Percentiles rank a stretch among this genome's conserved stretches.
These are phyloP conservation scores for Drosophila baimaii DNA, from an alignment of 1,140 invertebrate genomes.

Conservation along the genomic window DNA sequence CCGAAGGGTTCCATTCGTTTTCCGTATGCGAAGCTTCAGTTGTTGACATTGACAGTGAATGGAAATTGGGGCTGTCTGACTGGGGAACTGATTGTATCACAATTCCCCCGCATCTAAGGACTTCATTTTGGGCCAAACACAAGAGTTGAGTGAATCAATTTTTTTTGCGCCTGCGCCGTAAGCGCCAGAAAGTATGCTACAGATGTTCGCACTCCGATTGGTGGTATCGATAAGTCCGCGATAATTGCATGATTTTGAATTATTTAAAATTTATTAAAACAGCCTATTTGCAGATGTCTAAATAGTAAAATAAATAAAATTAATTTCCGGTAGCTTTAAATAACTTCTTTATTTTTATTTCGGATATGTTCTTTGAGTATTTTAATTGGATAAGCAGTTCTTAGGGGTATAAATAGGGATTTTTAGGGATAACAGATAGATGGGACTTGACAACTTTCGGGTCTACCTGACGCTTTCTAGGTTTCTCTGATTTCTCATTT, in stretches of 20 bases:
- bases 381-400: neutral
- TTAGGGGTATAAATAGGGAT: conserved; percentile 16
- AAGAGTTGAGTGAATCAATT: conserved; percentile 46
- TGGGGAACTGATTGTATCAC: conserved; percentile 17
- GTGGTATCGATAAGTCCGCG: conserved; percentile 10
- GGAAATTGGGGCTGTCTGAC: conserved; percentile 7
- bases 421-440: neutral
- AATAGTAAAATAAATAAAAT: neutral
- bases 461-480: no score
- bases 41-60: conserved; percentile 66
- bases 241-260: neutral
- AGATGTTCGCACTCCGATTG: conserved; percentile 18
- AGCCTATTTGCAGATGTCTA: neutral
- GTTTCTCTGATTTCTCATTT: neutral
- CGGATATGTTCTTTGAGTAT: neutral
- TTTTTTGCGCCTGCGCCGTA: conserved; percentile 30
- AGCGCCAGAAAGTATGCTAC: conserved; percentile 33
- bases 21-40: conserved; percentile 29
- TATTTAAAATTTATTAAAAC: no score
- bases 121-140: conserved; percentile 25
- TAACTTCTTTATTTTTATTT: neutral
- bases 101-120: conserved; percentile 18
- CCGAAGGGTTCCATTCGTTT: conserved; percentile 58
- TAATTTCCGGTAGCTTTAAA: no score
- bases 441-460: neutral